Conservation (phyloP, 2,113 vertebrate genomes). For the Penelope pileata region DNA sequence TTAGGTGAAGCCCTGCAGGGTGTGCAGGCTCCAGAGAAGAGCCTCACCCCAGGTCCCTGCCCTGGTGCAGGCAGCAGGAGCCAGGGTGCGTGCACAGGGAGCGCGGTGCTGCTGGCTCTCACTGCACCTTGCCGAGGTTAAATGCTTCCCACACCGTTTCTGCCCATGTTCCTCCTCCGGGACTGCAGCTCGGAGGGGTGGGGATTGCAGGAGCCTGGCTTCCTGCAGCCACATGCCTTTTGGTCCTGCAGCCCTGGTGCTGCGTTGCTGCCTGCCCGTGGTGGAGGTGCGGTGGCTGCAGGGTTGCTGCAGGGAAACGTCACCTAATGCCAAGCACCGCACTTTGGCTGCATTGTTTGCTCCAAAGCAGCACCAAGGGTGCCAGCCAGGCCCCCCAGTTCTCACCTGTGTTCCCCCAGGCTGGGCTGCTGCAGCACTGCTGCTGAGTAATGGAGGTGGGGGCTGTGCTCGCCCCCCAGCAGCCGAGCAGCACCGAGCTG, state of each 20-base stretch:
- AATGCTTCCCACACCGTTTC: neutral
- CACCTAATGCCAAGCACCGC: neutral
- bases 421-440: neutral
- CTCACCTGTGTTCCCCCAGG: neutral
- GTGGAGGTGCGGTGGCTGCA: fast-evolving
- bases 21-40: neutral
- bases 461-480: neutral
- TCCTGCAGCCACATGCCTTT: neutral
- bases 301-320: neutral
- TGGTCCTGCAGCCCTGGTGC: neutral
- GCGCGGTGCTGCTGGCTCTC: neutral
- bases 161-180: fast-evolving
- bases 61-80: neutral
- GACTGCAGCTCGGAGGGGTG: fast-evolving
- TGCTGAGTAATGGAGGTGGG: neutral
- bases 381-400: neutral
- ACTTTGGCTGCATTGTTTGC: neutral
- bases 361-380: neutral
- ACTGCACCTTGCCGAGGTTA: neutral
- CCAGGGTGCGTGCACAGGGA: neutral
- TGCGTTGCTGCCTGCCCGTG: fast-evolving
- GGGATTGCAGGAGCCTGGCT: neutral
- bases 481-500: neutral
- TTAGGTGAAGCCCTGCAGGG: neutral
- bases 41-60: neutral